These are phyloP conservation scores for Ptyas mucosa DNA, from an alignment of 2,113 vertebrate genomes.

Conservation along the genomic window DNA sequence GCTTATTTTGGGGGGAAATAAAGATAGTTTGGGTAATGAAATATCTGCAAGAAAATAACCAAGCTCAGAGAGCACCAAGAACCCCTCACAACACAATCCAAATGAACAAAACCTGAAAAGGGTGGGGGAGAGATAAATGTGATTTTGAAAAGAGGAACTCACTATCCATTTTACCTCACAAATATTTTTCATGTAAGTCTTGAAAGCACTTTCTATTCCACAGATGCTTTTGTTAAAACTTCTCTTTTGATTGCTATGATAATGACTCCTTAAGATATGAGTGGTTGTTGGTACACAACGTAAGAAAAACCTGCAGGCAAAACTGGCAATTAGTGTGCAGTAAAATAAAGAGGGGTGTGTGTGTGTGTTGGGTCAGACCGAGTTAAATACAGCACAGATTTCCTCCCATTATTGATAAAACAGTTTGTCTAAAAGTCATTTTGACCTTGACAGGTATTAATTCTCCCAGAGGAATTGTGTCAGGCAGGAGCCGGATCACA, in stretches of 20 bases:
- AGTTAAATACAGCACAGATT: conserved; percentile 49
- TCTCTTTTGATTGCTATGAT: conserved; percentile 62
- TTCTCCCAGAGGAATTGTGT: conserved; percentile 6
- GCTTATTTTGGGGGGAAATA: too few species aligned
- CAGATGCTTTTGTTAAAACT: conserved; percentile 59
- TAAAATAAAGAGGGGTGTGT: conserved; percentile 52
- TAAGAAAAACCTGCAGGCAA: conserved; percentile 67
- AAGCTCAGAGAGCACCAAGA: too few species aligned
- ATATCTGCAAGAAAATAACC: too few species aligned
- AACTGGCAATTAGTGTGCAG: conserved; percentile 71
- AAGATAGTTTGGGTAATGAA: too few species aligned
- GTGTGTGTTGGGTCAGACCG: conserved; percentile 20
- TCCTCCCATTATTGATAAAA: conserved; percentile 57
- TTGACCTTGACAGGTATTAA: conserved; percentile 70
- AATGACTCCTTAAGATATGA: conserved; percentile 63
- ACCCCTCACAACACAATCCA: not conserved
- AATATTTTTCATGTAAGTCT: conserved; percentile 48
- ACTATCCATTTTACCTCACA: conserved; percentile 15
- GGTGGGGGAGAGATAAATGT: not conserved
- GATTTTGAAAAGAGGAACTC: conserved; percentile 18
- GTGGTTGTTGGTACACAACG: conserved; percentile 46
- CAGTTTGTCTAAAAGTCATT: conserved; percentile 67
- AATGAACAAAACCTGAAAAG: conserved; percentile 15
- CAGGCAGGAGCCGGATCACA: not conserved
- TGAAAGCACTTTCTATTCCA: conserved; percentile 54